Evolutionary conservation across 2,888 invertebrate genomes (phyloP), one percentile per base, ranked within the genome.

Genomic region (Seladonia tumulorum): DNA sequence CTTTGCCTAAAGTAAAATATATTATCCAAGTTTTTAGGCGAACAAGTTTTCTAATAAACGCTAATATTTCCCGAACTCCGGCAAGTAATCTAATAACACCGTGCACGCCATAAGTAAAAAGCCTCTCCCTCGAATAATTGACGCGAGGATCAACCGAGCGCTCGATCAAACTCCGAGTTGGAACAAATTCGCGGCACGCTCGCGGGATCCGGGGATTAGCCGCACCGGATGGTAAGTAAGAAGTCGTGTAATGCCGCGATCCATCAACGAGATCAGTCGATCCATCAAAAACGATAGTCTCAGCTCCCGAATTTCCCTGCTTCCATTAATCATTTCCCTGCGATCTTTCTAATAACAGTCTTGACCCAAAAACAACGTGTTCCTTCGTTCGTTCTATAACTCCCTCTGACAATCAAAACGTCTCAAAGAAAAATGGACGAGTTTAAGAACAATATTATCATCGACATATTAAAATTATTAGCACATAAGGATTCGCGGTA

Each of bases 161-260:
- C 60, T 75, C 75, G 72, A 47, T 73, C 81, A 22, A 80, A 45
- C 18, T 8, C 8, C 18, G 14, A 35, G 29, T 47, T 42, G 57
- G 39, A 53, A 49, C 66, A 71, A 68, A 81, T 53, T 70, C 63
- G 35, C 60, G 74, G 5, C 42, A n/a, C 29, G 35, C n/a, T 25
- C 71, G 57, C 57, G 66, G 35, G 35, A 66, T 53, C 72, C n/a
- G 18, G 5, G 80, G 22, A 77, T 76, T n/a, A 18, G 42, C 70
- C 8, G 29, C 42, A 45, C 39, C 45, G 25, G 35, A 53, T 16
- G 79, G 76, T 86, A 85, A 89, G 90, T 86, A 85, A 89, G 84
- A 89, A 89, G 80, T 83, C 88, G 85, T 87, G 89, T 88, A 84
- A 82, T 42, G 60, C 53, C 68, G 68, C 81, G 81, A 88, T 88